Evolutionary conservation across 2,888 invertebrate genomes (phyloP), one percentile per base, ranked within the genome.

Genomic region (Phrixothrix hirtus): DNA sequence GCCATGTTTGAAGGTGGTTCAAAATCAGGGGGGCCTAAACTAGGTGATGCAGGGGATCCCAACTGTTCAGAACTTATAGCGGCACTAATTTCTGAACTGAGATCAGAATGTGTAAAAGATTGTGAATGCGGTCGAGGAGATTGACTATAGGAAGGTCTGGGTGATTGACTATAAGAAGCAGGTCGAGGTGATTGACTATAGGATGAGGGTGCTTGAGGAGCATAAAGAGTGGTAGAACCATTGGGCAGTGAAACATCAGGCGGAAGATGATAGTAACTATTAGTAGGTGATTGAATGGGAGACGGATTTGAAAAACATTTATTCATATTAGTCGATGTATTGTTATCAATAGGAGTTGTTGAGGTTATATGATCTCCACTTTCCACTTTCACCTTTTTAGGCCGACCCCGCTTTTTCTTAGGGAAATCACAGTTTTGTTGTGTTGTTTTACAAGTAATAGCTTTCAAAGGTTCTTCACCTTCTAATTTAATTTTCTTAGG

Each of bases 361-460:
- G 60, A 38, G 45, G 49, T 32, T 31, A 55, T 41, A 56, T 52
- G 50, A 41, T 65, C 65, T 29, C 52, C 37, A 46, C 64, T 63
- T 42, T 65, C 66, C 21, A 62, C 52, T 57, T 88, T 83, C 11
- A 91, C 85, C 77, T 93, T 94, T 77, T 93, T 93, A 55, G 93
- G 92, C 55, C 92, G 81, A 12, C 93, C 92, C 15, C 93, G 78
- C 71, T 93, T 92, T 76, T 93, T 93, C 78, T 92, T 92, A 56
- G 89, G 87, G 56, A 87, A 84, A 70, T 83, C 83, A 57, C 78
- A 79, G 67, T 78, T 79, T 53, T 69, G 65, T 55, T 68, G 66
- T 31, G 70, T 64, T 57, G 78, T 78, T 55, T 80, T 75, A 1
- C 82, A 78, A 25, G 79, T 71, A 27, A 78, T 72, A 32, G 80